These are phyloP conservation scores for Eucera pruinosa DNA, from an alignment of 2,888 invertebrate genomes.

Conservation along the genomic window DNA sequence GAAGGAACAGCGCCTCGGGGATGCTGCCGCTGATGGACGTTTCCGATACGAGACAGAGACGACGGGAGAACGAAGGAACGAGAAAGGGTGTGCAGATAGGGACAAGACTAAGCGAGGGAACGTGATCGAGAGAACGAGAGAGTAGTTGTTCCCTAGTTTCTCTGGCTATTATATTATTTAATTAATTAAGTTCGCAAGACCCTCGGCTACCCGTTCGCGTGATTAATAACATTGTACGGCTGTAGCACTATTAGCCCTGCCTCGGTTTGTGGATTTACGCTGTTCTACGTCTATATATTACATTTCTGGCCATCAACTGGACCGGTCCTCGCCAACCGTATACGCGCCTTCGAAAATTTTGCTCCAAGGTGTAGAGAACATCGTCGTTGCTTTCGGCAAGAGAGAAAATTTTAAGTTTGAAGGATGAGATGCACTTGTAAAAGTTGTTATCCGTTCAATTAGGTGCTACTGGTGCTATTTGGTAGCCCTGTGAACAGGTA, in stretches of 20 bases:
- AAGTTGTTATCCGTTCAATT: no score
- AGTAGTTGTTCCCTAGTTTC: conserved; percentile 72
- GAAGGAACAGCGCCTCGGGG: conserved; percentile 81
- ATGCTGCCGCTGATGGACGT: conserved; percentile 81
- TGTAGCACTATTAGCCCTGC: conserved; percentile 72
- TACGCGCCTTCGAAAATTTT: conserved; percentile 51
- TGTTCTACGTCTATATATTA: conserved; percentile 63
- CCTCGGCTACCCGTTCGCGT: conserved; percentile 75
- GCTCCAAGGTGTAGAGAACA: neutral
- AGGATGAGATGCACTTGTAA: no score
- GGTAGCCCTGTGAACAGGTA: no score
- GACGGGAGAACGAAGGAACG: conserved; percentile 34
- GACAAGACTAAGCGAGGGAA: conserved; percentile 9
- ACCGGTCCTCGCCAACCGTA: conserved; percentile 63
- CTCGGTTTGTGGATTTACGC: conserved; percentile 71
- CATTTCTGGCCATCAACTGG: conserved; percentile 63
- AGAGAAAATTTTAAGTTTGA: no score
- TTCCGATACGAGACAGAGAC: conserved; percentile 77
- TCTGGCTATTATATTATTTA: conserved; percentile 81
- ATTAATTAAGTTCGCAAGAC: conserved; percentile 81
- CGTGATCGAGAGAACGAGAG: conserved; percentile 28
- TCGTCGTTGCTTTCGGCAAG: neutral
- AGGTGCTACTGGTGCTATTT: no score
- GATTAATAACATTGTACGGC: conserved; percentile 79
- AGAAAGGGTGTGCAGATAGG: conserved; percentile 29